Evolutionary conservation across 1,140 invertebrate species (phyloP).

Genomic region (Drosophila insularis): DNA sequence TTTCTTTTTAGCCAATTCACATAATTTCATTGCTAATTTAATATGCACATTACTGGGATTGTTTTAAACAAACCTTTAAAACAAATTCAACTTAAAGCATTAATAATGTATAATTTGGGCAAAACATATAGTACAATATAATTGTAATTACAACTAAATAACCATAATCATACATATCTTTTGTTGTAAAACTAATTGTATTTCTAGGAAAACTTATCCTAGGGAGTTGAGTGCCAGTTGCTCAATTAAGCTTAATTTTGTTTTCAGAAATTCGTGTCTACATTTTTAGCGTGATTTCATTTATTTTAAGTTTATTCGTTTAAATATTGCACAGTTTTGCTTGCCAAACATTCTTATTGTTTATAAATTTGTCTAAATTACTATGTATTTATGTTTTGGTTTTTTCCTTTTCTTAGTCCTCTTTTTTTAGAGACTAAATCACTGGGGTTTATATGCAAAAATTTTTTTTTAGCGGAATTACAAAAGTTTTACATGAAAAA

Average conservation of each 20-base stretch:
- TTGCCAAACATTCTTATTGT: constrained; percentile 47
- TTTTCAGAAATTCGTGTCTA: constrained; percentile 59
- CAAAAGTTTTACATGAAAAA: constrained; percentile 70
- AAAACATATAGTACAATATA: constrained; percentile 65
- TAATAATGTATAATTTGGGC: constrained; percentile 42
- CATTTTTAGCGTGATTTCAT: constrained; percentile 40
- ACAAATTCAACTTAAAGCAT: constrained; percentile 49
- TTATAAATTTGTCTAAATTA: constrained; percentile 59
- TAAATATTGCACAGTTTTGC: constrained; percentile 60
- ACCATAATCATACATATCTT: constrained; percentile 48
- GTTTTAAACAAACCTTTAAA: constrained; percentile 52
- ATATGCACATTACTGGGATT: constrained; percentile 54
- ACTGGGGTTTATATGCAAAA: constrained; percentile 61
- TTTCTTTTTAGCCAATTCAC: constrained; percentile 23
- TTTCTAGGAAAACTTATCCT: constrained; percentile 59
- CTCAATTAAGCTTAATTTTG: constrained; percentile 32
- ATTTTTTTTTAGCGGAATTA: constrained; percentile 45
- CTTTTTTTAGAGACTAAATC: constrained; percentile 58
- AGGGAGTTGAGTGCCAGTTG: constrained; percentile 63
- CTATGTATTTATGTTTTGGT: constrained; percentile 47
- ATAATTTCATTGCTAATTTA: constrained; percentile 39
- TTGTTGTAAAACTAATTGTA: constrained; percentile 48
- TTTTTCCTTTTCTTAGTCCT: neutral
- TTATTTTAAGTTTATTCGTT: constrained; percentile 29
- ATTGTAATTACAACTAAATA: constrained; percentile 77